A percentile compares a stretch with the other conserved stretches of the same genome.
Conservation (phyloP, 64 coral and sea anemone species). For the Orbicella faveolata region DNA sequence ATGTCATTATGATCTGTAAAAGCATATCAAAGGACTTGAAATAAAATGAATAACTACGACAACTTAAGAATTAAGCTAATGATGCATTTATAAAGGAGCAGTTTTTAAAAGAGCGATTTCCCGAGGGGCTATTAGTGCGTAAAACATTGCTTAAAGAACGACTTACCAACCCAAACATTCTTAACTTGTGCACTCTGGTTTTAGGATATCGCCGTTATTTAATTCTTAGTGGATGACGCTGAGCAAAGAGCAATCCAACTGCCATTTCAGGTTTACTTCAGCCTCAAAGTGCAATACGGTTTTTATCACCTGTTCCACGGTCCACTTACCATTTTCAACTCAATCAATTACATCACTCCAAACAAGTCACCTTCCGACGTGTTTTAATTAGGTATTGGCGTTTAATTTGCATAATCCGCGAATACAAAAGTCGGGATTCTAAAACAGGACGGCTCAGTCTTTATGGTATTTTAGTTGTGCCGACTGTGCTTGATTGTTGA, state of each 20-base stretch:
- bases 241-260: neutral
- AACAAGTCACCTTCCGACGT: neutral
- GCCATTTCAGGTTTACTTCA: neutral
- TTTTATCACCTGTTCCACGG: neutral
- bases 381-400: neutral
- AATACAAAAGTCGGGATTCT: neutral
- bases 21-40: too few species aligned
- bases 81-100: too few species aligned
- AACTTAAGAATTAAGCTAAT: too few species aligned
- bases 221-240: neutral
- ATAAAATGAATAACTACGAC: too few species aligned
- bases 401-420: slow-evolving; percentile 25
- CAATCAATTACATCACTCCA: neutral
- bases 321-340: neutral
- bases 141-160: neutral
- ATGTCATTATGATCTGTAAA: too few species aligned
- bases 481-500: neutral
- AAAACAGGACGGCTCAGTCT: neutral
- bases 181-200: too few species aligned
- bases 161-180: too few species aligned
- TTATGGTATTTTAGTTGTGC: neutral
- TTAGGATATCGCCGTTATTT: neutral
- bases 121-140: neutral
- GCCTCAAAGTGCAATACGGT: neutral
- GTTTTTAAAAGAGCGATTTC: neutral